A percentile compares a stretch with the other conserved stretches of the same genome.
These are phyloP conservation scores for Conops quadrifasciatus DNA, from an alignment of 2,888 invertebrate genomes.

Conservation along the genomic window DNA sequence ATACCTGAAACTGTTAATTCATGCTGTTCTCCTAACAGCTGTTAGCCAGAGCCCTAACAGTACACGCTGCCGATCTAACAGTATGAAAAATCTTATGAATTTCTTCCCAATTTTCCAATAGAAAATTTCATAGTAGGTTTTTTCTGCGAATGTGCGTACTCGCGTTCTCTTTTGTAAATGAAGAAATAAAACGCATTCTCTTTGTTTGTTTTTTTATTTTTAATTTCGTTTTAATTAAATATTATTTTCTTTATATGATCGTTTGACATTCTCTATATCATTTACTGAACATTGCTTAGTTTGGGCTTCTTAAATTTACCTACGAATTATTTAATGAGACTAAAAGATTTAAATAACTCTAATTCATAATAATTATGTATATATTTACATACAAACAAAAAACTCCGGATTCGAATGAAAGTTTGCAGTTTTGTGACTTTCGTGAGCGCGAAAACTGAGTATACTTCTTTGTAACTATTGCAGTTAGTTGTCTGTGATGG, in stretches of 20 bases:
- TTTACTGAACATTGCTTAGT: constrained; percentile 26
- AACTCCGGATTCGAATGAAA: too few relatives aligned
- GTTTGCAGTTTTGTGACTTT: too few relatives aligned
- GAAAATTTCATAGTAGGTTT: too few relatives aligned
- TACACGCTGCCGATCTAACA: too few relatives aligned
- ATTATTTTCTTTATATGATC: background rate
- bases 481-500: too few relatives aligned
- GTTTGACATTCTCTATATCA: constrained; percentile 27
- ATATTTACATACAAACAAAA: background rate
- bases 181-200: background rate
- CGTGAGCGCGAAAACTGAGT: too few relatives aligned
- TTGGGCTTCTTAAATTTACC: constrained; percentile 35
- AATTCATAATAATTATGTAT: background rate
- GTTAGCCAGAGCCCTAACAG: too few relatives aligned
- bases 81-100: too few relatives aligned
- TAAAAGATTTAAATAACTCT: constrained; percentile 6
- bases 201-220: constrained; percentile 1
- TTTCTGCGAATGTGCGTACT: background rate
- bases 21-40: too few relatives aligned
- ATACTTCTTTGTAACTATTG: too few relatives aligned
- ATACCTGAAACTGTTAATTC: too few relatives aligned
- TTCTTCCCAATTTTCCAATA: too few relatives aligned
- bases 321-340: constrained; percentile 36
- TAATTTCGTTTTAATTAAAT: background rate
- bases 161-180: background rate